These are phyloP conservation scores for Zaprionus bogoriensis DNA, from an alignment of 2,888 invertebrate species.

Conservation along the genomic window DNA sequence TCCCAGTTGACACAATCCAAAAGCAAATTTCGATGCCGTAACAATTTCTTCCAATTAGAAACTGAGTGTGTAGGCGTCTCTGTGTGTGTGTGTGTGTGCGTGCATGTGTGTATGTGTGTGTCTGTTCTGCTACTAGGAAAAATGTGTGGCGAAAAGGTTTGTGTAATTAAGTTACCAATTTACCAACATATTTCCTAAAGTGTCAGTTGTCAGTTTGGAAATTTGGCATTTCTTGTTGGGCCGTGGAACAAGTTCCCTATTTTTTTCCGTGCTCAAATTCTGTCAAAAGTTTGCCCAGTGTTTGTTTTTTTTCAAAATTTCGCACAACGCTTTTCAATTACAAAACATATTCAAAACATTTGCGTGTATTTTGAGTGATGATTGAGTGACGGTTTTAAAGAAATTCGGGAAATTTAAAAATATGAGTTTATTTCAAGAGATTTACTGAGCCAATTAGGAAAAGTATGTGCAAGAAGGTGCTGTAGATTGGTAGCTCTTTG, in stretches of 20 bases:
- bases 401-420: no score
- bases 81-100: not conserved
- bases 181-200: not conserved
- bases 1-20: not conserved
- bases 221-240: not conserved
- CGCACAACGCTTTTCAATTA: no score
- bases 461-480: no score
- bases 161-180: not conserved
- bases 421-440: no score
- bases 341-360: no score
- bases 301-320: not conserved
- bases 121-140: not conserved
- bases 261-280: no score
- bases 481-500: no score
- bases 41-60: slow-evolving; percentile 7
- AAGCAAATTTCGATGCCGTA: slow-evolving; percentile 12
- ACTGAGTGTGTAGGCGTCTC: not conserved
- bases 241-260: not conserved
- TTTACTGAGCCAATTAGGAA: no score
- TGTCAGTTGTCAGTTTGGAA: not conserved
- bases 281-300: no score
- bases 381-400: no score
- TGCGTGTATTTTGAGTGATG: no score
- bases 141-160: not conserved
- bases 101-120: not conserved